Evolutionary conservation across 30 jellyfish, hydroid and myxozoan genomes (phyloP).

Genomic region (Chironex yamaguchii): DNA sequence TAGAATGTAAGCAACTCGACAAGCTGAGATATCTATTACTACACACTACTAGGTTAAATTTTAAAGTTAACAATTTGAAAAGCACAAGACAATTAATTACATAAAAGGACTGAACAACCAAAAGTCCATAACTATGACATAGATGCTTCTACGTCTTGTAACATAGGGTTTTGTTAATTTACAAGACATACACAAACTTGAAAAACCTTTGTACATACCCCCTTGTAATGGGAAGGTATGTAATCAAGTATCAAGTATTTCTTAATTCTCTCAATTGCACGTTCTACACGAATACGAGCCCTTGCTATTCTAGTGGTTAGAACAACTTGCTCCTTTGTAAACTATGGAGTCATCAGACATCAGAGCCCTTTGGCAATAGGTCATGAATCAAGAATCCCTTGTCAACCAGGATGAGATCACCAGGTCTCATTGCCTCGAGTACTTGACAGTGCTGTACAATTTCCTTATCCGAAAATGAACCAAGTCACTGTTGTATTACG

Average conservation of each 20-base stretch:
- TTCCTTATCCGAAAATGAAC: slow-evolving; percentile 6
- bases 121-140: no score
- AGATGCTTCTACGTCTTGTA: no score
- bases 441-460: slow-evolving; percentile 4
- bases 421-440: not conserved
- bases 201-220: not conserved
- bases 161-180: no score
- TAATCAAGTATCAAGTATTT: not conserved
- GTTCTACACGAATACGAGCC: slow-evolving; percentile 44
- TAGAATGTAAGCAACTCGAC: no score
- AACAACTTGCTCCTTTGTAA: slow-evolving; percentile 7
- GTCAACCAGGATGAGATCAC: slow-evolving; percentile 56
- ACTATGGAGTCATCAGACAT: not conserved
- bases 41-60: no score
- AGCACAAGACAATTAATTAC: no score
- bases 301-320: slow-evolving; percentile 24
- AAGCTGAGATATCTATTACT: no score
- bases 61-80: no score
- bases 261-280: slow-evolving; percentile 29
- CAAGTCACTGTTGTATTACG: slow-evolving; percentile 32
- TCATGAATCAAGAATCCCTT: slow-evolving; percentile 48
- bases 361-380: slow-evolving; percentile 14
- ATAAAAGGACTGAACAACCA: no score
- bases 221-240: slow-evolving; percentile 16
- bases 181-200: slow-evolving; percentile 41